phyloP scores from a whole-genome alignment of 2,888 invertebrate genomes.

The Chrysopilus asiliformis region DNA sequence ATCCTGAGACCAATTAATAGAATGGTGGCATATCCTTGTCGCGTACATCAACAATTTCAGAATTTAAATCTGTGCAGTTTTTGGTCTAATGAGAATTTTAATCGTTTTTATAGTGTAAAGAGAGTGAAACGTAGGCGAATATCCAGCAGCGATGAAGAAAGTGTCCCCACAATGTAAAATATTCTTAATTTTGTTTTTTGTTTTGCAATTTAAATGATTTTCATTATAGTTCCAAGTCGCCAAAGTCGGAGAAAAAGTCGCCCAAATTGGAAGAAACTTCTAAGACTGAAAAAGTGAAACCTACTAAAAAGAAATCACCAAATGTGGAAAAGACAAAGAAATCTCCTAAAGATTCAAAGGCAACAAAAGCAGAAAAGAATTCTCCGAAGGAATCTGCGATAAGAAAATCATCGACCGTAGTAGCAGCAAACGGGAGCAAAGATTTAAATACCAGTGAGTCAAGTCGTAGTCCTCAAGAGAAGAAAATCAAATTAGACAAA shows the following conservation, averaged over 20 bases:
- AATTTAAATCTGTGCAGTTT: neutral
- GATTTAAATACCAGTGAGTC: neutral
- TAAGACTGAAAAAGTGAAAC: neutral
- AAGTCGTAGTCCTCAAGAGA: neutral
- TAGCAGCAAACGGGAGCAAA: neutral
- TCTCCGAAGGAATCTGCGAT: slow-evolving; percentile 1
- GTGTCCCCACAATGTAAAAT: slow-evolving; percentile 15
- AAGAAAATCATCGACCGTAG: neutral
- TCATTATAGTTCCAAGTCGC: slow-evolving; percentile 10
- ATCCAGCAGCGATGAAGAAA: slow-evolving; percentile 31
- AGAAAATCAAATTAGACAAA: neutral
- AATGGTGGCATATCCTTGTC: too few species aligned
- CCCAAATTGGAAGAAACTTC: neutral
- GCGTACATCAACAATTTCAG: too few species aligned
- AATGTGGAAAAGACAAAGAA: slow-evolving; percentile 4
- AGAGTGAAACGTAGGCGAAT: slow-evolving; percentile 18
- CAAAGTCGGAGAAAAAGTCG: neutral
- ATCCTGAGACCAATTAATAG: too few species aligned
- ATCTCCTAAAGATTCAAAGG: slow-evolving; percentile 2
- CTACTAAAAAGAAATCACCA: neutral
- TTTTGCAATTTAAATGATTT: neutral
- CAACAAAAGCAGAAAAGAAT: slow-evolving; percentile 5
- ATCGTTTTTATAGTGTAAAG: slow-evolving; percentile 6
- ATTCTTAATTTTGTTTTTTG: neutral
- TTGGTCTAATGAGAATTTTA: slow-evolving; percentile 1